Evolutionary conservation across 2,888 invertebrate species (phyloP).

Genomic region (Nomada flava): DNA sequence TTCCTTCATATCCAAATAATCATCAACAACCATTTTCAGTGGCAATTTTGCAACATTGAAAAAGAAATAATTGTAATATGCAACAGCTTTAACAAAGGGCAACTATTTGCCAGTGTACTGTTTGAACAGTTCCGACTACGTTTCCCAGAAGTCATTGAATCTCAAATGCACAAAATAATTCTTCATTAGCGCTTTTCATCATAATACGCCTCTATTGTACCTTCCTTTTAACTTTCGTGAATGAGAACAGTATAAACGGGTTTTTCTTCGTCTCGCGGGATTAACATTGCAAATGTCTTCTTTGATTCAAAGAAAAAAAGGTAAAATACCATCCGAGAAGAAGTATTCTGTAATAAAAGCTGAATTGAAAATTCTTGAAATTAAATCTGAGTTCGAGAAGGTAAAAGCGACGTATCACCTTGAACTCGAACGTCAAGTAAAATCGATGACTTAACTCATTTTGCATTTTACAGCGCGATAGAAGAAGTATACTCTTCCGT

Average conservation of each 20-base stretch:
- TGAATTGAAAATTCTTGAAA: constrained; percentile 21
- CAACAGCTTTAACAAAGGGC: no score
- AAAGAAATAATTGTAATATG: no score
- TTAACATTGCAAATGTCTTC: constrained; percentile 9
- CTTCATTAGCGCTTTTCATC: background rate
- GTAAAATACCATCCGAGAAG: background rate
- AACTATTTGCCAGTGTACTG: no score
- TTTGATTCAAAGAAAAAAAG: background rate
- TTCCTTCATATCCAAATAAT: no score
- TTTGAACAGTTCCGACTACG: no score
- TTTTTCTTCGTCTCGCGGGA: background rate
- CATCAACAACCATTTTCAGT: no score
- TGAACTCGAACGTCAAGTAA: constrained; percentile 25
- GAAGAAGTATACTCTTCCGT: background rate
- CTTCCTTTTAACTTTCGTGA: background rate
- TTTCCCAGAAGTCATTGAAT: background rate
- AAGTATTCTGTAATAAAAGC: background rate
- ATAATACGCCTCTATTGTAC: background rate
- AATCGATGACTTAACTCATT: constrained; percentile 24
- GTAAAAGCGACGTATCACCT: constrained; percentile 11
- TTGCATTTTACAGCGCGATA: background rate
- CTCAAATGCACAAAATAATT: background rate
- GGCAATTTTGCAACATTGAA: no score
- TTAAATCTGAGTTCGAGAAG: constrained; percentile 9
- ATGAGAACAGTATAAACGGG: background rate